Evolutionary conservation across 1,140 invertebrate species (phyloP).

Genomic region (Pogonognathellus flavescens): DNA sequence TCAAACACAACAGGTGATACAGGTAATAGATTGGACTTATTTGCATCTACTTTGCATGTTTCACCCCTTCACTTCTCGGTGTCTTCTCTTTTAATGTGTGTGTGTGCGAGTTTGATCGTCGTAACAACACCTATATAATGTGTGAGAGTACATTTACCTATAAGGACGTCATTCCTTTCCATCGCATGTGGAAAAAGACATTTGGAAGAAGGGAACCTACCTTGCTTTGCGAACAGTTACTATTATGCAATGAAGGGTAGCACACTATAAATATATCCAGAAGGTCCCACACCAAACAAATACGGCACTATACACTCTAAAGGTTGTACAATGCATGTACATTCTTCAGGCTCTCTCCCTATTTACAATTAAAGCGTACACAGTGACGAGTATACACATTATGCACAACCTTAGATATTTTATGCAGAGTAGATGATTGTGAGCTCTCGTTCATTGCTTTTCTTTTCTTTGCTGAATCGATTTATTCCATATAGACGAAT

Average conservation of each 20-base stretch:
- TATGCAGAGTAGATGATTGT: constrained; percentile 50
- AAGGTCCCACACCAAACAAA: not conserved
- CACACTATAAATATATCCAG: not conserved
- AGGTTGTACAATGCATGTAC: not conserved
- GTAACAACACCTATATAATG: not conserved
- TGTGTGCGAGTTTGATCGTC: not conserved
- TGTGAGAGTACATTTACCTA: not conserved
- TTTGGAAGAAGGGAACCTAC: too few species aligned
- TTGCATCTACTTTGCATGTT: constrained; percentile 62
- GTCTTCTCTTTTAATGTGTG: constrained; percentile 18
- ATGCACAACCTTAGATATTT: too few species aligned
- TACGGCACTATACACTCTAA: not conserved
- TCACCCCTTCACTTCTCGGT: constrained; percentile 46
- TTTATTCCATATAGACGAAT: constrained; percentile 54
- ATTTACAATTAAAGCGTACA: constrained; percentile 56
- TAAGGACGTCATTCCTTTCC: not conserved
- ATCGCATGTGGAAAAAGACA: not conserved
- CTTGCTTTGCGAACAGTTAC: not conserved
- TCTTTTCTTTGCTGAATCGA: constrained; percentile 52
- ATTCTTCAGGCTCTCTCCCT: constrained; percentile 17
- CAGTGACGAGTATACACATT: not conserved
- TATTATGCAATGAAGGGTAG: constrained; percentile 16
- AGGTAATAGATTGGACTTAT: constrained; percentile 63
- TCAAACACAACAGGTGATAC: constrained; percentile 63
- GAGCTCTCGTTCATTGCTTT: constrained; percentile 37